Percentiles rank a stretch among this genome's conserved stretches.
Conservation (phyloP, 2,113 vertebrate species). For the Murina feae region DNA sequence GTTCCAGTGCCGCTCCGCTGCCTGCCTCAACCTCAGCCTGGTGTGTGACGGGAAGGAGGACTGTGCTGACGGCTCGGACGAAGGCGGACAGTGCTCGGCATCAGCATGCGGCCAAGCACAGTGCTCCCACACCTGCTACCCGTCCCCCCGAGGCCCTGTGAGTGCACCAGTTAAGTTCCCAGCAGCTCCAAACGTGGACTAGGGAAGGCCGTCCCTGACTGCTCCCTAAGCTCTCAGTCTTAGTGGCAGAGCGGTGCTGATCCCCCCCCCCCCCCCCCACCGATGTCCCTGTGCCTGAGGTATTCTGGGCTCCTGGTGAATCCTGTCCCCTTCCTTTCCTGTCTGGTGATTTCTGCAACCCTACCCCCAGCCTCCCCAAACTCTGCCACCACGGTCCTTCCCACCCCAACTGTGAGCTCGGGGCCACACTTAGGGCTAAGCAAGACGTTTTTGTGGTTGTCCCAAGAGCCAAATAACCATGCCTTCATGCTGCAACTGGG, state of each 20-base stretch:
- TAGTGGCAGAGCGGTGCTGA: not conserved
- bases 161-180: slow-evolving; percentile 65
- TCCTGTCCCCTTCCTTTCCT: not conserved
- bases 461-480: not conserved
- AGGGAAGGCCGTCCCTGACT: too few relatives aligned
- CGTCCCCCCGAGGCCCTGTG: slow-evolving; percentile 86
- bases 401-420: not conserved
- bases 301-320: not conserved
- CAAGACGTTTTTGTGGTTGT: not conserved
- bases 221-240: too few relatives aligned
- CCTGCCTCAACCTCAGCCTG: slow-evolving; percentile 82
- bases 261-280: fast-evolving
- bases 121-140: slow-evolving; percentile 85
- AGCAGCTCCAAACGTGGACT: fast-evolving
- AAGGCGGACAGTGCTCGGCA: slow-evolving; percentile 82
- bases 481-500: not conserved
- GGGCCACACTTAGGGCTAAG: not conserved
- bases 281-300: not conserved
- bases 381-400: not conserved
- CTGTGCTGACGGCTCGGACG: slow-evolving; percentile 88
- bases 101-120: slow-evolving; percentile 60
- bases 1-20: slow-evolving; percentile 81
- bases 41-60: slow-evolving; percentile 84
- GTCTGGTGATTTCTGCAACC: not conserved
- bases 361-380: not conserved